Base-by-base conservation (phyloP, 2,888 invertebrate genomes). In the Mesorhabditis spiculigera region DNA sequence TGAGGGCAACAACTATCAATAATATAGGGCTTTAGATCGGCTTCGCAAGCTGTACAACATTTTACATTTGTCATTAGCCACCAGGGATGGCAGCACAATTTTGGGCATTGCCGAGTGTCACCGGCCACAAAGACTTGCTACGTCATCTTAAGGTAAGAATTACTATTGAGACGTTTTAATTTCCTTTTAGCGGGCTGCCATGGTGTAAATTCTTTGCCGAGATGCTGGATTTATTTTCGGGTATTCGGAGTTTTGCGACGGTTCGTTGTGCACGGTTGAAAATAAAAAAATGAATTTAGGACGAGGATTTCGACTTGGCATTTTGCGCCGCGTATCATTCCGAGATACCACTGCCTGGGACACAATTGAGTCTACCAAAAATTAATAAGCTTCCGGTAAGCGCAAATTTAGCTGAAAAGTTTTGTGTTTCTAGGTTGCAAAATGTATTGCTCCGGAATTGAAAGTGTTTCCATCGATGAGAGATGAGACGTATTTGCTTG, bases 41-140 rank as follows among this genome's bases (percentile, higher is more conserved):
- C 58, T 6, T 69, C 65, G 6, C 84, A 86, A 81, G 91, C 91
- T 73, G 93, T 95, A 71, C 94, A 95, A 87, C 92, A 94, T 84
- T 98, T 95, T 88, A 95, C 95, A 43, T 98, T 97, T 89, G 96
- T 95, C 68, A 89, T 97, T 85, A 98, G 97, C 43, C 94, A 93
- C 81, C 90, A 92, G 81, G 94, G 95, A 86, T 93, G 95, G 44
- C 94, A 94, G 89, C 96, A 94, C 91, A 94, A 94, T 61, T 98
- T 94, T 89, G 96, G 96, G 78, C 97, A 94, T 88, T 96, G 95
- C 87, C 91, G 97, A 43, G 94, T 94, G 87, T 93, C 95, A 86
- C 93, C 95, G 5, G 92, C 92, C 86, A 91, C 92, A 42, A 91
- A 93, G 86, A 92, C 93, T 41, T 93, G 58, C 58, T 13, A 13